Conservation (phyloP, 1,140 invertebrate genomes). For the Tetraneura akinire region DNA sequence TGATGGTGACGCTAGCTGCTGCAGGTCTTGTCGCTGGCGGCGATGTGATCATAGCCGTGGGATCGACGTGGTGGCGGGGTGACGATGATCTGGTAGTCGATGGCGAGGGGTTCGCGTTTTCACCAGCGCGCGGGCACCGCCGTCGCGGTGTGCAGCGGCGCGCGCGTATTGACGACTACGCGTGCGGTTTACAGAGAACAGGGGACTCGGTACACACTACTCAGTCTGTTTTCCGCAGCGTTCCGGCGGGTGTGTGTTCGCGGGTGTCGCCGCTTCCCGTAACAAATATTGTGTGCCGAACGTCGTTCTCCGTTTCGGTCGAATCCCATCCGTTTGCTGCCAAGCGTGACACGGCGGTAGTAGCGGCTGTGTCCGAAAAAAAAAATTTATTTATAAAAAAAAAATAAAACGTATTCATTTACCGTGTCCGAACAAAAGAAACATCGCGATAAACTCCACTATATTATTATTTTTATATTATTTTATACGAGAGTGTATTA, state of each 20-base stretch:
- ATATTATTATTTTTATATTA: neutral
- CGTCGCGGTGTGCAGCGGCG: neutral
- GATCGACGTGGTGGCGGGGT: neutral
- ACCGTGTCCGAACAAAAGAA: neutral
- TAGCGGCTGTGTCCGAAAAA: conserved; percentile 4
- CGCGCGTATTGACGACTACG: conserved; percentile 20
- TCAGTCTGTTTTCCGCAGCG: conserved; percentile 36
- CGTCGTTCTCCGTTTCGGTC: conserved; percentile 21
- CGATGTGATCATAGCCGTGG: neutral
- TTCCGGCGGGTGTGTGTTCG: conserved; percentile 30
- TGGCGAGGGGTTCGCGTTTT: conserved; percentile 18
- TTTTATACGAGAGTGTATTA: neutral
- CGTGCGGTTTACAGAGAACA: neutral
- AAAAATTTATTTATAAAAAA: neutral
- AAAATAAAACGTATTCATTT: neutral
- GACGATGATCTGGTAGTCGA: neutral
- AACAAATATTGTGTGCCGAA: neutral
- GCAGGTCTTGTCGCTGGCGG: neutral
- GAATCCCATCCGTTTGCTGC: conserved; percentile 4
- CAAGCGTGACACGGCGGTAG: conserved; percentile 4
- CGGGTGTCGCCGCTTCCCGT: conserved; percentile 4
- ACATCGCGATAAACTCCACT: neutral
- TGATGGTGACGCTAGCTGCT: neutral
- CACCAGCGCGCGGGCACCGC: conserved; percentile 12
- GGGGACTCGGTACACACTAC: neutral